These are phyloP conservation scores for Thunnus albacares DNA, from an alignment of 2,797 vertebrate genomes.

Conservation along the genomic window DNA sequence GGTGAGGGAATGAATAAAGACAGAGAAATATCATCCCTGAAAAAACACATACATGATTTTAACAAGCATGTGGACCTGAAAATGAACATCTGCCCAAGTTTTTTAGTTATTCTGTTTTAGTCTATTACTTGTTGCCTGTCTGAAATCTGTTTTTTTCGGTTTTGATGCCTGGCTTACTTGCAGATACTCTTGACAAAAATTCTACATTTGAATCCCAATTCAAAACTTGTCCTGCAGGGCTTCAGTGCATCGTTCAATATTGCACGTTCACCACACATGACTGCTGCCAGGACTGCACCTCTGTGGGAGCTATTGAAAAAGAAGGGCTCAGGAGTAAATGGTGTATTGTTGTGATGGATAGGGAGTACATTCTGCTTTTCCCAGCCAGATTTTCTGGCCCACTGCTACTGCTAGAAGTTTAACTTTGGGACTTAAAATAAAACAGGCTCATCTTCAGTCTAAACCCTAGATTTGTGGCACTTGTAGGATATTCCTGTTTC, in stretches of 20 bases:
- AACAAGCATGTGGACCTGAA: not conserved
- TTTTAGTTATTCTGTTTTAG: slow-evolving; percentile 12
- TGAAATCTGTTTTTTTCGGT: not conserved
- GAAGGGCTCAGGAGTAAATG: slow-evolving; percentile 46
- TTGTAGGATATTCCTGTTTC: not conserved
- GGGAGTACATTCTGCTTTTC: slow-evolving; percentile 45
- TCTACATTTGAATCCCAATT: not conserved
- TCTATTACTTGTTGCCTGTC: not conserved
- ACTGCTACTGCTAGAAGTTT: slow-evolving; percentile 45
- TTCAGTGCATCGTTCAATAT: not conserved
- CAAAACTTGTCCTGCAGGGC: not conserved
- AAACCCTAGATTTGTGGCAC: not conserved
- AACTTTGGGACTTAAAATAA: slow-evolving; percentile 42
- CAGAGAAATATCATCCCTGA: slow-evolving; percentile 4
- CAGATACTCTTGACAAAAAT: not conserved
- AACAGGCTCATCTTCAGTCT: slow-evolving; percentile 38
- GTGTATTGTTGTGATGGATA: slow-evolving; percentile 53
- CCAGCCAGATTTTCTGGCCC: slow-evolving; percentile 49
- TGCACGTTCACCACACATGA: not conserved
- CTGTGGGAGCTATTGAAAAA: slow-evolving; percentile 33
- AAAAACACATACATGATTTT: not conserved
- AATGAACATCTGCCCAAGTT: not conserved
- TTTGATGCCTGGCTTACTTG: not conserved
- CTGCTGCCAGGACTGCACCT: slow-evolving; percentile 31
- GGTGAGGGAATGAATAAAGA: not conserved